Evolutionary conservation across 1,140 invertebrate genomes (phyloP).

Genomic region (Gryllus bimaculatus): DNA sequence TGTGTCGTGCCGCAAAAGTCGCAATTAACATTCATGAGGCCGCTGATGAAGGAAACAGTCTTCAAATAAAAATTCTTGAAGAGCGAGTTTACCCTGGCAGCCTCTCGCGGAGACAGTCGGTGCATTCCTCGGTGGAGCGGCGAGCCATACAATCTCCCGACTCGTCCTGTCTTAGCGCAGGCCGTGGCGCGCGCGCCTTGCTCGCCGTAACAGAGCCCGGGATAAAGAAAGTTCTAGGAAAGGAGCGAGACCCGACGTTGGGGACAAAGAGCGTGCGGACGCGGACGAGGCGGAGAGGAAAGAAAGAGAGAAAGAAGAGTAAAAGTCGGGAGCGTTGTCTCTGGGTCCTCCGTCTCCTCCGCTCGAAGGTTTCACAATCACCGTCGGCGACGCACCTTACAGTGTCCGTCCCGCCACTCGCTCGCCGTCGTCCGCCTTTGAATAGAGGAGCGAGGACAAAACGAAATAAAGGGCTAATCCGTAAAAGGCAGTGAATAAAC

Average conservation of each 20-base stretch:
- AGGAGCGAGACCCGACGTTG: not conserved
- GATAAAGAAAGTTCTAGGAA: not conserved
- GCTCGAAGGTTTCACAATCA: no score
- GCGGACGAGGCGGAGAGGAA: not conserved
- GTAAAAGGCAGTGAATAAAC: not conserved
- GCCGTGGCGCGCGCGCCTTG: no score
- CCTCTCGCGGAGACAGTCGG: not conserved
- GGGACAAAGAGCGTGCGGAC: not conserved
- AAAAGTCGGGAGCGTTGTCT: not conserved
- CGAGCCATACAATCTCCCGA: not conserved
- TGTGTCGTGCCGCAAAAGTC: not conserved
- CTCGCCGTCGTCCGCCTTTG: not conserved
- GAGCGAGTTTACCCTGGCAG: not conserved
- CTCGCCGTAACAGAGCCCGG: not conserved
- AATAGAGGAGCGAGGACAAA: not conserved
- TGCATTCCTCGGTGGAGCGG: not conserved
- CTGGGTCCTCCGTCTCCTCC: no score
- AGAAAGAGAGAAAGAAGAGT: not conserved
- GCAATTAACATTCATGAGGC: conserved; percentile 4
- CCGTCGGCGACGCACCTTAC: no score
- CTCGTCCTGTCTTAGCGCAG: not conserved
- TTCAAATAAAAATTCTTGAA: not conserved
- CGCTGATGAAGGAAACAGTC: not conserved
- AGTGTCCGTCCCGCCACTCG: no score
- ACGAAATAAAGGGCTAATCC: not conserved